Evolutionary conservation across 2,888 invertebrate genomes (phyloP), one percentile per base, ranked within the genome.

Genomic region (Saturnia pavonia): DNA sequence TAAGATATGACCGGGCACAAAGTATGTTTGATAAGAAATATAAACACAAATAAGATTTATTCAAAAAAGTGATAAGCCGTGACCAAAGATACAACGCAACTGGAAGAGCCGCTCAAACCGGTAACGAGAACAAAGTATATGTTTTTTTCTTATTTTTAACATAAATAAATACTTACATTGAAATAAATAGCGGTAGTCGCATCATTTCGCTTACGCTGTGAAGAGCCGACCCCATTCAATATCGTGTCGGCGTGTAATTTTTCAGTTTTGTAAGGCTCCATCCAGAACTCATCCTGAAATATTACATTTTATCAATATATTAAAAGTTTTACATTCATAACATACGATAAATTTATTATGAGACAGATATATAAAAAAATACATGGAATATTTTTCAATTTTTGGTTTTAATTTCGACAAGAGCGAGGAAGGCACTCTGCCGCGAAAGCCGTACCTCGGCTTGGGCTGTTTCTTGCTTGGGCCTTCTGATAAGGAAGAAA

Each of bases 221-320:
- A 81, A 34, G 87, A 88, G 9, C 92, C 92, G 16, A 85, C 78
- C 11, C 93, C 93, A 70, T 88, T 91, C 78, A 92, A 82, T 22
- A 91, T 85, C 4, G 86, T 82, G n/a, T 91, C 90, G 9, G 84
- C 77, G 34, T 84, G 88, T 7, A 82, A 74, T 2, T 81, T 72
- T 66, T 91, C 90, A 51, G 85, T 76, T 77, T 92, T 93, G 80
- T 91, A 92, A 0, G 93, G 89, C 76, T 90, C 91, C 85, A 94
- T 93, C 89, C 89, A 92, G 75, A 94, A 93, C 73, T 94, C 93
- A 34, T 91, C 91, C 93, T 94, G 82, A 3, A 85, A 83, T 54
- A n/a, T 42, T 34, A 40, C 0, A 60, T 48, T 19, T 19, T 6
- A 48, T 16, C 1, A 45, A 45, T 1, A 45, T 45, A 11, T 45